Conservation (phyloP, 2,888 invertebrate genomes). For the Dryobota labecula region DNA sequence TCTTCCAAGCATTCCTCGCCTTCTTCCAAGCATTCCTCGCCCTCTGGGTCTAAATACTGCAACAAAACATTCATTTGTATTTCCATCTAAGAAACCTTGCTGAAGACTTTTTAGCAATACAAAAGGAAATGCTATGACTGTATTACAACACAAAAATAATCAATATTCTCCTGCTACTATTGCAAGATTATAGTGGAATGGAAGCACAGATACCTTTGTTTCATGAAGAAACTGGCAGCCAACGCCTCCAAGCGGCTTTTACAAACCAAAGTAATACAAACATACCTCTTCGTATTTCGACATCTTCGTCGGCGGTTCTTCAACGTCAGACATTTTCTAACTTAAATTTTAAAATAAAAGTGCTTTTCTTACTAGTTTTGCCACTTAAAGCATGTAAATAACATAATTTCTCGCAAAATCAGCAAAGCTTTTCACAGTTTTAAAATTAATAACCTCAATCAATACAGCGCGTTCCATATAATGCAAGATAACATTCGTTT, state of each 20-base stretch:
- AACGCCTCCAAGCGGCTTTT: neutral
- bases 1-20: constrained; percentile 73
- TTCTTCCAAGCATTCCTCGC: constrained; percentile 73
- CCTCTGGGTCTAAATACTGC: constrained; percentile 66
- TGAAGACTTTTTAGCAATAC: neutral
- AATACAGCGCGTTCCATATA: constrained; percentile 32
- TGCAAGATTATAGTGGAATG: neutral
- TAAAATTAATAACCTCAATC: constrained; percentile 57
- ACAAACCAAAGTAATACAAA: neutral
- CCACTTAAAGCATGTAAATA: constrained; percentile 27
- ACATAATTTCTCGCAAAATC: constrained; percentile 28
- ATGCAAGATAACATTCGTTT: neutral
- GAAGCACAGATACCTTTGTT: neutral
- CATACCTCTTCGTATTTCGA: constrained; percentile 71
- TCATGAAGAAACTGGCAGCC: neutral
- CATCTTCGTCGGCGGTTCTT: constrained; percentile 80
- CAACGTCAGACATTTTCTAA: constrained; percentile 76
- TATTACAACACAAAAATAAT: no score
- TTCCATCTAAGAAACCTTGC: no score
- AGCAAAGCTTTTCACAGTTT: neutral
- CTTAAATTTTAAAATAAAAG: constrained; percentile 21
- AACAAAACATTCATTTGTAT: neutral
- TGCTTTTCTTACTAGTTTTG: constrained; percentile 12
- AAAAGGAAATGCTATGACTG: no score
- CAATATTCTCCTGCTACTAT: no score